Evolutionary conservation across 2,113 vertebrate genomes (phyloP), one percentile per base, ranked within the genome.

Genomic region (Engystomops pustulosus): DNA sequence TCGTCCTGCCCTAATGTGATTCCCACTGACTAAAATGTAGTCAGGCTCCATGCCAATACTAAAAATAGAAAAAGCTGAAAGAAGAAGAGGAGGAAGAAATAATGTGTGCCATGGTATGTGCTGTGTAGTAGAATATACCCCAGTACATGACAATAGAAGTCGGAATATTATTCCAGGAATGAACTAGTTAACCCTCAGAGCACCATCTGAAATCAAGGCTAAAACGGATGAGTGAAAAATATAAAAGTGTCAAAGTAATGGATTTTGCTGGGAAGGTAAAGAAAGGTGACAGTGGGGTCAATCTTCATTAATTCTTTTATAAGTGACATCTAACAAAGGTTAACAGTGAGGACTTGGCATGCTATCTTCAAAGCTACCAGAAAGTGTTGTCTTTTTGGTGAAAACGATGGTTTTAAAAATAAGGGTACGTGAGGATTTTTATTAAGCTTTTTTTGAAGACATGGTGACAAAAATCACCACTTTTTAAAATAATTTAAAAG

Each of bases 271-370:
- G 12, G 47, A 69, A 71, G 47, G 47, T 55, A 68, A 70, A 53
- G 27, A 51, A 71, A 70, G 79, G 79, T 81, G 79, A 55, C 67
- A 53, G 12, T 36, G 9, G 30, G 79, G 79, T 68, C 79, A 81
- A 49, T 69, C 67, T 81, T 70, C 79, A 81, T 81, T 81, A 81
- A 81, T 70, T 55, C 79, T 41, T 81, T 68, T 71, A 36, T 81
- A 70, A 70, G 67, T 81, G 67, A 55, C 45, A 71, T 53, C 47
- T 71, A 30, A 55, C 25, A 81, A 55, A 81, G 79, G 79, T 81
- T 71, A 55, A 81, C 30, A 53, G 34, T 7, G 47, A 81, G 36
- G 45, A 41, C 38, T 81, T 81, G 27, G 67, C 17, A 68, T 32
- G 32, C 10, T 67, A 20, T 79, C 58, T 32, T 6, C 58, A 34